Percentiles rank a stretch among this genome's conserved stretches.
These are phyloP conservation scores for Lasioglossum zephyrum DNA, from an alignment of 2,888 invertebrate species.

Conservation along the genomic window DNA sequence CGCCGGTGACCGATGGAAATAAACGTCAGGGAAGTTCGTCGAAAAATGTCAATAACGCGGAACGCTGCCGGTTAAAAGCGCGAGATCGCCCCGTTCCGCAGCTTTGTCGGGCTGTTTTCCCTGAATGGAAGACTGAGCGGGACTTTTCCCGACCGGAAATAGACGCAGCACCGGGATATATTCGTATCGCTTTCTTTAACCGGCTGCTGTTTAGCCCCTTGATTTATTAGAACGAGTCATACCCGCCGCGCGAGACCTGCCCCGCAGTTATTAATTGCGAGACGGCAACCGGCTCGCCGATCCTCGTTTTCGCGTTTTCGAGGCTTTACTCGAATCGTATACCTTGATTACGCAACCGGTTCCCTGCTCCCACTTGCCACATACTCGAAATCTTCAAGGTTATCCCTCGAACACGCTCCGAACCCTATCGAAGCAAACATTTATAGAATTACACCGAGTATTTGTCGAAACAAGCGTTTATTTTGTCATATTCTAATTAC, in stretches of 20 bases:
- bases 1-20: conserved; percentile 51
- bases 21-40: conserved; percentile 44
- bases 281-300: background rate
- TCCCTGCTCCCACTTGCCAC: background rate
- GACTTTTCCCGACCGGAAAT: conserved; percentile 8
- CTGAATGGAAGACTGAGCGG: conserved; percentile 5
- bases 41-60: conserved; percentile 63
- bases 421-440: background rate
- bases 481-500: background rate
- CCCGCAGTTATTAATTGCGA: background rate
- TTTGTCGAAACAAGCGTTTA: background rate
- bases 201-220: background rate
- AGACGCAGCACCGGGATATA: conserved; percentile 8
- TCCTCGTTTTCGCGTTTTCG: conserved; percentile 4
- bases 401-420: background rate
- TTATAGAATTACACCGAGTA: background rate
- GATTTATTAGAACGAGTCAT: conserved; percentile 11
- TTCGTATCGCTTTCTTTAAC: conserved; percentile 3
- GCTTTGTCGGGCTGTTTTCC: background rate
- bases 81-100: background rate
- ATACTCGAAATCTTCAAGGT: background rate
- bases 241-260: background rate
- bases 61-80: conserved; percentile 38
- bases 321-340: background rate
- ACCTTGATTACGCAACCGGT: background rate